Evolutionary conservation across 2,113 vertebrate genomes (phyloP).

Genomic region (Pipra filicauda): DNA sequence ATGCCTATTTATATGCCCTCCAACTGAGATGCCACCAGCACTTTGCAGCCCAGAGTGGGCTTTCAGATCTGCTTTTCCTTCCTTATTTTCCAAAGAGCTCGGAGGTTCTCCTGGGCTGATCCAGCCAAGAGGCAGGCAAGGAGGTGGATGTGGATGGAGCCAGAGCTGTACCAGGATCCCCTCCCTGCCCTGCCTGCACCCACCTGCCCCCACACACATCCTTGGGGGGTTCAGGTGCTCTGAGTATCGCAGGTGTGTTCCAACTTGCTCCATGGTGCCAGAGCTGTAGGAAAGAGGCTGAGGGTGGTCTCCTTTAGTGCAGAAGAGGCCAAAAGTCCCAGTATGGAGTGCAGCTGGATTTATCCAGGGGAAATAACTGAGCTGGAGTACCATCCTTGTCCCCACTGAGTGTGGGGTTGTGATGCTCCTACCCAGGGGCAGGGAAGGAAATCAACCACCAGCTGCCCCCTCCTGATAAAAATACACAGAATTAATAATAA

Average conservation of each 20-base stretch:
- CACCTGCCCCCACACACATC: accelerated
- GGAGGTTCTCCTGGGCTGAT: accelerated
- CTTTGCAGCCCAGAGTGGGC: accelerated
- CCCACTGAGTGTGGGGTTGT: accelerated
- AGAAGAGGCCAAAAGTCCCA: neutral
- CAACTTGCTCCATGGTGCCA: accelerated
- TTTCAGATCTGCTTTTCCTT: neutral
- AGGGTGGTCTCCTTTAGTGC: neutral
- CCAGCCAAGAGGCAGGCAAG: neutral
- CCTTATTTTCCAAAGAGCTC: neutral
- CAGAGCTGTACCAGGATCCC: neutral
- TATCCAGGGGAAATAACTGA: neutral
- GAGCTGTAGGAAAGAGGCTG: too few relatives aligned
- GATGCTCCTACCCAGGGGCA: accelerated
- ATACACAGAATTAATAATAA: neutral
- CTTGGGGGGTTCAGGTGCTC: accelerated
- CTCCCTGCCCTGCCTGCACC: neutral
- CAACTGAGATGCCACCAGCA: accelerated
- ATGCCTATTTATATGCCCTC: neutral
- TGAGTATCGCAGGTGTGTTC: accelerated
- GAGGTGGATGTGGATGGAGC: neutral
- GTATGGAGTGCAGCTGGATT: accelerated
- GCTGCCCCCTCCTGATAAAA: neutral
- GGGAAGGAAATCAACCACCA: neutral
- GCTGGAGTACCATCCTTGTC: neutral